These are phyloP conservation scores for Phyllotreta cruciferae DNA, from an alignment of 2,888 invertebrate species.

Conservation along the genomic window DNA sequence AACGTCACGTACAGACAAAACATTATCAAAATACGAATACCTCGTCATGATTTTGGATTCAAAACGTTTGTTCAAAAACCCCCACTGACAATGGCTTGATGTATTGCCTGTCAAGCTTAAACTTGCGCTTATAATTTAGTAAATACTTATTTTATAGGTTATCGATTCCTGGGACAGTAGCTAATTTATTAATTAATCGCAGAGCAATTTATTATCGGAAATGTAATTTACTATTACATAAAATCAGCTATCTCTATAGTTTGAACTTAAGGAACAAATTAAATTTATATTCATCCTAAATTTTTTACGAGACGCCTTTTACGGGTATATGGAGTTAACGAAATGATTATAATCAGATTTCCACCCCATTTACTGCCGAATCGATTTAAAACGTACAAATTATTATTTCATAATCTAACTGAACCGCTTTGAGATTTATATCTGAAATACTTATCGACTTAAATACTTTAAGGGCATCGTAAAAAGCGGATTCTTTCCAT, in stretches of 20 bases:
- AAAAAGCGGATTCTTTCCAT: conserved; percentile 7
- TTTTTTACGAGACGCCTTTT: no score
- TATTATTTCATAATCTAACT: conserved; percentile 2
- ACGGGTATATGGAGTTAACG: no score
- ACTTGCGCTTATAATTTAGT: conserved; percentile 10
- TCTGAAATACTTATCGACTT: not conserved
- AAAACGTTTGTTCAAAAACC: conserved; percentile 19
- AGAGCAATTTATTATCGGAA: conserved; percentile 1
- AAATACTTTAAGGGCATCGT: conserved; percentile 10
- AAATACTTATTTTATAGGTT: conserved; percentile 5
- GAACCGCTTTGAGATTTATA: conserved; percentile 1
- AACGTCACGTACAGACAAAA: conserved; percentile 24
- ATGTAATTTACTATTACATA: not conserved
- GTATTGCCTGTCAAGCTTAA: conserved; percentile 18
- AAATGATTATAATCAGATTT: no score
- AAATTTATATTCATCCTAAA: no score
- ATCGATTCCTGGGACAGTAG: not conserved
- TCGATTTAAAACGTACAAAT: not conserved
- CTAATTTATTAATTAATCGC: conserved; percentile 14
- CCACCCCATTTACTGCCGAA: not conserved
- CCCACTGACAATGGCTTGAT: conserved; percentile 25
- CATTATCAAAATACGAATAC: conserved; percentile 24
- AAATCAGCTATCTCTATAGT: no score
- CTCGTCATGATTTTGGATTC: conserved; percentile 19
- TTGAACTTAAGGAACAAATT: no score